phyloP scores from a whole-genome alignment of 2,113 vertebrate genomes.

The Otus sunia region DNA sequence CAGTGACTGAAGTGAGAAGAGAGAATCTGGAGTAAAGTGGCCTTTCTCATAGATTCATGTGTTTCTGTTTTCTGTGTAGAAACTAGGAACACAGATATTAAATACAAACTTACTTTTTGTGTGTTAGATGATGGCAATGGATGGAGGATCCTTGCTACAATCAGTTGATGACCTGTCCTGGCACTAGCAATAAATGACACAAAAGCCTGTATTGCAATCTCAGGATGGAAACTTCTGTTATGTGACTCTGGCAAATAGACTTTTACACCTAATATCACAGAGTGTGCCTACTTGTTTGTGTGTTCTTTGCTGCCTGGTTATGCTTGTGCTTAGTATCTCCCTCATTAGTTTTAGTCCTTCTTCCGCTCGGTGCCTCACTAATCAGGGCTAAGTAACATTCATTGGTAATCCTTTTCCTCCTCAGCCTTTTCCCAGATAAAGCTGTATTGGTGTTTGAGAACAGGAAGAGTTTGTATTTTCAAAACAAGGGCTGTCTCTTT shows the following conservation, averaged over 20 bases:
- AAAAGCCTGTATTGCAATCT: not conserved
- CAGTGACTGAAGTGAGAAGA: not conserved
- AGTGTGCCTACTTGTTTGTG: not conserved
- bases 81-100: not conserved
- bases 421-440: not conserved
- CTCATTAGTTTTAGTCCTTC: not conserved
- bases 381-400: not conserved
- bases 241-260: not conserved
- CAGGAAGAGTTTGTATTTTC: not conserved
- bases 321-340: not conserved
- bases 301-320: not conserved
- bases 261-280: not conserved
- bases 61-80: not conserved
- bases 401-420: not conserved
- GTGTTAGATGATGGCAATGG: not conserved
- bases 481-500: not conserved
- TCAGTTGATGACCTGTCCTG: not conserved
- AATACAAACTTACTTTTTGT: not conserved
- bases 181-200: not conserved
- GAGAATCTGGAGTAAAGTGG: not conserved
- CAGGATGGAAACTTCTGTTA: not conserved
- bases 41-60: not conserved
- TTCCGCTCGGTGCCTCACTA: not conserved
- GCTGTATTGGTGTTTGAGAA: not conserved
- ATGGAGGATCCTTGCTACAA: not conserved